Base-by-base conservation (phyloP, 2,888 invertebrate genomes). In the Linnaemya tessellans region DNA sequence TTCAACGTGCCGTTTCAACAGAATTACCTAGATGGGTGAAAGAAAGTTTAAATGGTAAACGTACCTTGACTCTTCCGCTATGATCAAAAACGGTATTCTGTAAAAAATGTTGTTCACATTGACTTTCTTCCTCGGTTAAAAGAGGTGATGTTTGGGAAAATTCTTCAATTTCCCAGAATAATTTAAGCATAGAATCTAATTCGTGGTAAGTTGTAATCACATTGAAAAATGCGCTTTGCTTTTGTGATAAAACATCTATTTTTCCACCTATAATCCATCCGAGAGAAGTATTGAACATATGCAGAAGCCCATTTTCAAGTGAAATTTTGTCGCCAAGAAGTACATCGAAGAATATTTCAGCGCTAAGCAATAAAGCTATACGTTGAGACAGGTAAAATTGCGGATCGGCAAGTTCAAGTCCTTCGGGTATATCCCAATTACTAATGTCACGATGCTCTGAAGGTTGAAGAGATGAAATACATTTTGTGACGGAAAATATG, bases 201-300 rank as follows among this genome's bases (percentile, higher is more conserved):
- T 20, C 7, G 60, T 10, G 64, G 20, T 13, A 68, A 35, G 35
- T 5, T 22, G 1, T 38, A 49, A 20, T 68, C 13, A 62, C 71
- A 8, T 62, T 43, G 10, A 71, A 71, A 11, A 18, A 67, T 5
- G 11, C 7, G 30, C 4, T 5, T 35, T 11, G 8, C 13, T 43
- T 62, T 20, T 1, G 8, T 38, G 18, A 13, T 15, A 18, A 7
- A 22, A 0, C 11, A 7, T 68, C 35, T 0, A 43, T 3, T 8
- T 20, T 78, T 41, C 71, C 71, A 8, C 41, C 74, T 7, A 82
- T 67, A 20, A 85, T 64, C 86, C 71, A 83, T 0, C 73, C 80
- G 3, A 86, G 49, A 67, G 77, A 30, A 75, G 81, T 25, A 75
- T 60, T 10, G 73, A 56, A 43, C 11, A 67, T 11, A 77, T 35